Conservation (phyloP, 2,888 invertebrate genomes). For the Drosophila emarginata region DNA sequence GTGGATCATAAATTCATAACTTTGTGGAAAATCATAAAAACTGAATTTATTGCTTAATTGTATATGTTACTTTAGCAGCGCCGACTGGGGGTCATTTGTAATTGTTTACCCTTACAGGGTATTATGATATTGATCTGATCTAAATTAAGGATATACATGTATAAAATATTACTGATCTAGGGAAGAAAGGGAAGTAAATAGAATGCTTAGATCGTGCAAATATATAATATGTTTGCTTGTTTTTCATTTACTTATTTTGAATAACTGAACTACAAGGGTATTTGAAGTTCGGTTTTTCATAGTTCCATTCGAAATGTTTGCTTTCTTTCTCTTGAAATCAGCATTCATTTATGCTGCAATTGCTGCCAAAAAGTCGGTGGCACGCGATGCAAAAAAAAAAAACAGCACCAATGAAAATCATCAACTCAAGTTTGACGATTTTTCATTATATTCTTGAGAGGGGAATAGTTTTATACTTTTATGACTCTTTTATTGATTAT, state of each 20-base stretch:
- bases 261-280: background rate
- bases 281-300: background rate
- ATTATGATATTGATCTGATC: background rate
- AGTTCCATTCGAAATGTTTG: background rate
- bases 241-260: too few species aligned
- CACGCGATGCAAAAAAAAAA: background rate
- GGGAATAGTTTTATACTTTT: background rate
- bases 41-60: slow-evolving; percentile 80
- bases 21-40: slow-evolving; percentile 78
- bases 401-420: too few species aligned
- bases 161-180: too few species aligned
- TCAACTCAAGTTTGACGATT: background rate
- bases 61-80: slow-evolving; percentile 44
- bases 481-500: background rate
- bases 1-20: slow-evolving; percentile 76
- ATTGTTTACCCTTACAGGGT: background rate
- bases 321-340: background rate
- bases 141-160: too few species aligned
- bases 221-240: too few species aligned
- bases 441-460: background rate
- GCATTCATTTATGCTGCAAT: background rate
- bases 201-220: too few species aligned
- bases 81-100: background rate
- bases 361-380: background rate
- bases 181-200: too few species aligned